These are phyloP conservation scores for Leptobrachium leishanense DNA, from an alignment of 2,113 vertebrate species.

Conservation along the genomic window DNA sequence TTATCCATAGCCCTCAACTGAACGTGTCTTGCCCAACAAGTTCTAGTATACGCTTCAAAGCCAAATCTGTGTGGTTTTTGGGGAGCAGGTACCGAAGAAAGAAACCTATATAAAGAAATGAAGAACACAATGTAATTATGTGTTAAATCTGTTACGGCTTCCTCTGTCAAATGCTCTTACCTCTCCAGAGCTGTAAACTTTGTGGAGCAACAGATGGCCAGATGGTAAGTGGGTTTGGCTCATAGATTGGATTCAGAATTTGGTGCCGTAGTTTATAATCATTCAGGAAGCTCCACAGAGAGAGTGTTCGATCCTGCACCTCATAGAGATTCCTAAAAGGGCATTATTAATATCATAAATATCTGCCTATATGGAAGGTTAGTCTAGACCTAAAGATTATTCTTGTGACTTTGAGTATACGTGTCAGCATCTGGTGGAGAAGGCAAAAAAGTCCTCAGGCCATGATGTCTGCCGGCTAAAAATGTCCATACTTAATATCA, in stretches of 20 bases:
- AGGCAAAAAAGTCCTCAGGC: too few species aligned
- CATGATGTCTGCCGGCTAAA: too few species aligned
- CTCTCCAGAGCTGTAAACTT: slow-evolving; percentile 81
- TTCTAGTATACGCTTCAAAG: slow-evolving; percentile 1
- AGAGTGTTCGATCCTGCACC: slow-evolving; percentile 75
- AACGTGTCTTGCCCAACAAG: not conserved
- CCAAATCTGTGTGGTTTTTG: slow-evolving; percentile 53
- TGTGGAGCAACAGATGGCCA: slow-evolving; percentile 86
- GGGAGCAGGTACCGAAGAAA: slow-evolving; percentile 77
- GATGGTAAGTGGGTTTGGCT: slow-evolving; percentile 69
- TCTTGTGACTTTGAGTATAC: too few species aligned
- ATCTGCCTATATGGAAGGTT: too few species aligned
- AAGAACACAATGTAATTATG: not conserved
- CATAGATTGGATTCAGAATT: slow-evolving; percentile 73
- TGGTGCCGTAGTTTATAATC: slow-evolving; percentile 56
- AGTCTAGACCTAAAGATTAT: too few species aligned
- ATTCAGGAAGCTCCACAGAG: slow-evolving; percentile 76
- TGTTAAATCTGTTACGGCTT: not conserved
- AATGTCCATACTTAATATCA: too few species aligned
- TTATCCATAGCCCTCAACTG: not conserved
- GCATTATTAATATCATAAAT: not conserved
- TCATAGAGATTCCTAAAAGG: slow-evolving; percentile 68
- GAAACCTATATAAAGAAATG: slow-evolving; percentile 63
- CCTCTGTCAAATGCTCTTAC: slow-evolving; percentile 54
- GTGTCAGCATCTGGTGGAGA: too few species aligned